Base-by-base conservation (phyloP, 2,797 vertebrate species). In the Lepus oiostolus region DNA sequence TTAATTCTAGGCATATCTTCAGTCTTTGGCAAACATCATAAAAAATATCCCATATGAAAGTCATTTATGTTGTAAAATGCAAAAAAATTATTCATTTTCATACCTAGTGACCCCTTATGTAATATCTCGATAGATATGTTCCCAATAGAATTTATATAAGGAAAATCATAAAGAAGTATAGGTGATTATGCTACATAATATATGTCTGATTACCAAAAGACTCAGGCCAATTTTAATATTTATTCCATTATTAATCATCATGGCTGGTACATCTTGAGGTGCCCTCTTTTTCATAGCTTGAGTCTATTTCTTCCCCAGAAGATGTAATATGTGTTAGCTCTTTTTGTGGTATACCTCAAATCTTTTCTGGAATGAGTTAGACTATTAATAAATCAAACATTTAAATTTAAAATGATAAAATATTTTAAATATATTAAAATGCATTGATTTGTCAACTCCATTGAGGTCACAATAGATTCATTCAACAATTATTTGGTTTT, bases 101-200 rank as follows among this genome's bases (percentile, higher is more conserved):
- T 79, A 67, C 60, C 88, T 85, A 71, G 14, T 91, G 63, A 94
- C n/a, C 47, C 3, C 19, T 54, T 84, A 60, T 62, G 24, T 83
- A 67, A 63, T 14, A 88, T 72, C 50, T 90, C 62, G 42, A 62
- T 47, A 91, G 35, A 68, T 80, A 91, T 65, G 21, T 90, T 93
- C 95, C 28, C 16, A 90, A 58, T 83, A 68, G 47, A 85, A 75
- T 88, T 94, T 93, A 83, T 38, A 35, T 83, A 68, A 96, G 22
- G 11, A 67, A 95, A 76, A 67, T 74, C 8, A 85, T 74, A 75
- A 93, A 91, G 58, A 88, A 88, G 24, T 67, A 9, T 65, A 81
- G 86, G 42, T 54, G n/a, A 81, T 79, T 77, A 82, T 81, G 8
- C 32, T 88, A 42, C 26, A 16, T 74, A 65, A 3, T 32, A 70